A percentile compares a stretch with the other conserved stretches of the same genome.
Evolutionary conservation across 2,888 invertebrate genomes (phyloP).

Genomic region (Platypus cylindrus): DNA sequence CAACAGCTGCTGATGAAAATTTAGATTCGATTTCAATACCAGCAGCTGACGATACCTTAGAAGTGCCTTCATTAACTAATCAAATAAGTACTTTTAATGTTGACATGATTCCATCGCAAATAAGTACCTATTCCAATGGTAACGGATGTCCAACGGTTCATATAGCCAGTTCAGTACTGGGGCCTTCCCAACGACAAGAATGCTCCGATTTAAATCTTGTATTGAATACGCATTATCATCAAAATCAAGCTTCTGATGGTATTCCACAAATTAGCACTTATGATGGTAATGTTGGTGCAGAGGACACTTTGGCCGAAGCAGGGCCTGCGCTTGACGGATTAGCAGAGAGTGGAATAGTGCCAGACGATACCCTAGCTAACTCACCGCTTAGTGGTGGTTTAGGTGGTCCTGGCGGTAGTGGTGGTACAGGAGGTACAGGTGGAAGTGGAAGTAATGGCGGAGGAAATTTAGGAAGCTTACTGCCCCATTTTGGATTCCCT

Average conservation of each 20-base stretch:
- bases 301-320: constrained; percentile 18
- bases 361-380: constrained; percentile 20
- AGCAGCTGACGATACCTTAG: constrained; percentile 3
- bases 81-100: constrained; percentile 26
- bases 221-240: constrained; percentile 55
- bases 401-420: constrained; percentile 13
- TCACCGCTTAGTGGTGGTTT: constrained; percentile 16
- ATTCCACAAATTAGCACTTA: constrained; percentile 22
- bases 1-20: constrained; percentile 7
- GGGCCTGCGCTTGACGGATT: constrained; percentile 22
- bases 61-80: constrained; percentile 13
- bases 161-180: constrained; percentile 40
- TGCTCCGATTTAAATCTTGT: constrained; percentile 59
- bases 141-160: constrained; percentile 43
- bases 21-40: constrained; percentile 13
- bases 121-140: constrained; percentile 12
- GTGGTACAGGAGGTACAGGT: constrained; percentile 19
- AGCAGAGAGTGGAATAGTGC: constrained; percentile 24
- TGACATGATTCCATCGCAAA: constrained; percentile 23
- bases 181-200: constrained; percentile 44
- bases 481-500: constrained; percentile 21
- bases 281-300: constrained; percentile 15
- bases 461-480: constrained; percentile 16
- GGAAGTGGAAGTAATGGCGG: constrained; percentile 17
- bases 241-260: constrained; percentile 26